phyloP scores from a whole-genome alignment of 2,113 vertebrate species.

The Gorsachius goisagi region DNA sequence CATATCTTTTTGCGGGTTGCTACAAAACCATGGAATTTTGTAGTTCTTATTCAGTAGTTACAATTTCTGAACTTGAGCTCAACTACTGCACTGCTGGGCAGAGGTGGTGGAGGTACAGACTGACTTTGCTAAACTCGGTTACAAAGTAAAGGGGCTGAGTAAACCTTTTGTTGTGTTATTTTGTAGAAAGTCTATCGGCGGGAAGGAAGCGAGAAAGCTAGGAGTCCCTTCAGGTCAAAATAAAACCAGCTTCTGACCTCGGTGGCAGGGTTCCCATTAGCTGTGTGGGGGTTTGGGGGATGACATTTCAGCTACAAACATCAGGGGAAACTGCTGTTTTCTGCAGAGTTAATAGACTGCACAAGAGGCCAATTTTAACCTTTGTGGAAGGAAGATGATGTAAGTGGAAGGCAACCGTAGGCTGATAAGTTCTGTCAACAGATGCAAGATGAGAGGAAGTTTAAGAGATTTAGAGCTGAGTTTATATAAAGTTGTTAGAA shows the following conservation, averaged over 20 bases:
- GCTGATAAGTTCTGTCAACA: background rate
- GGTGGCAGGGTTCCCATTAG: background rate
- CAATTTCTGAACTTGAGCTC: background rate
- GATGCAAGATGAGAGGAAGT: background rate
- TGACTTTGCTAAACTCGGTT: background rate
- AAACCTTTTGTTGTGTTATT: background rate
- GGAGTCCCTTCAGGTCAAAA: background rate
- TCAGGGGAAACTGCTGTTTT: background rate
- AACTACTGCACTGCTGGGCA: background rate
- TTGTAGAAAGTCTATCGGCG: background rate
- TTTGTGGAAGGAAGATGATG: background rate
- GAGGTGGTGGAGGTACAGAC: background rate
- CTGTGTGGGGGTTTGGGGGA: background rate
- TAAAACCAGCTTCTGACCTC: background rate
- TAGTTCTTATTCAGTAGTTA: background rate
- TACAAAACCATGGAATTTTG: background rate
- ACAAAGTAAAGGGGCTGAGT: background rate
- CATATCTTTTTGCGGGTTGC: background rate
- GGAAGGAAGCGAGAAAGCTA: background rate
- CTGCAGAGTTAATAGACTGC: background rate
- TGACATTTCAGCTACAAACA: background rate
- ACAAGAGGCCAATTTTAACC: background rate
- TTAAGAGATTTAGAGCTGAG: background rate
- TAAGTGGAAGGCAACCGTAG: background rate
- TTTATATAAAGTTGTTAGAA: background rate